Base-by-base conservation (phyloP, 2,888 invertebrate species). In the Uropetala carovei region DNA sequence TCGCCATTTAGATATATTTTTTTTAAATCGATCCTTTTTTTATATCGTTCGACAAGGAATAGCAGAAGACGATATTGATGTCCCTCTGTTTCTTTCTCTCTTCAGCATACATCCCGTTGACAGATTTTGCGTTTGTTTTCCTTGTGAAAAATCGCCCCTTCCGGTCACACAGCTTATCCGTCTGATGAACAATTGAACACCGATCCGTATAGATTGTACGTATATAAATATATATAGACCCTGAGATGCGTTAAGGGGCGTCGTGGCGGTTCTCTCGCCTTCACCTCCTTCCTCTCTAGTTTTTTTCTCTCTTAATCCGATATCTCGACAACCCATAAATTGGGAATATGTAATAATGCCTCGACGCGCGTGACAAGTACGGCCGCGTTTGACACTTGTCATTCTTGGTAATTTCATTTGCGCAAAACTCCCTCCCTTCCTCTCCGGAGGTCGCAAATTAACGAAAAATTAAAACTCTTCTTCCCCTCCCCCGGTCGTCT, bases 351-450 rank as follows among this genome's bases (percentile, higher is more conserved):
- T 30, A 86, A 86, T 86, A 86, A 89, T 89, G 89, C 64, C 64
- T 43, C 64, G 43, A 64, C 89, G 75, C 27, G 75, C 27, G 68
- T 68, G 89, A 64, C 89, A 89, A 89, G 56, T 64, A 68, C 43
- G 60, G 68, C 68, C 89, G 16, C 64, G 30, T 83, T 60, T 43
- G 89, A 89, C 89, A 89, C 89, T 89, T 68, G 89, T 89, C 89
- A 89, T 89, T 89, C 89, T 64, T 68, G 22, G 89, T 89, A 89
- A 89, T 89, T 89, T 89, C 43, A 89, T 89, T 89, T 89, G 60
- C 89, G 56, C 27, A 75, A 75, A 75, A 27, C 75, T 27, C 22
- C 27, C 75, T 27, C 75, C 27, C 13, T 75, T 22, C 75, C 13
- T 75, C 75, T 27, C 75, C 27, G 27, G 68, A 89, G 64, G 89